Evolutionary conservation across 37 sponge, comb jelly and placozoan species (phyloP), one percentile per base, ranked within the genome.

Genomic region (Amphimedon queenslandica): DNA sequence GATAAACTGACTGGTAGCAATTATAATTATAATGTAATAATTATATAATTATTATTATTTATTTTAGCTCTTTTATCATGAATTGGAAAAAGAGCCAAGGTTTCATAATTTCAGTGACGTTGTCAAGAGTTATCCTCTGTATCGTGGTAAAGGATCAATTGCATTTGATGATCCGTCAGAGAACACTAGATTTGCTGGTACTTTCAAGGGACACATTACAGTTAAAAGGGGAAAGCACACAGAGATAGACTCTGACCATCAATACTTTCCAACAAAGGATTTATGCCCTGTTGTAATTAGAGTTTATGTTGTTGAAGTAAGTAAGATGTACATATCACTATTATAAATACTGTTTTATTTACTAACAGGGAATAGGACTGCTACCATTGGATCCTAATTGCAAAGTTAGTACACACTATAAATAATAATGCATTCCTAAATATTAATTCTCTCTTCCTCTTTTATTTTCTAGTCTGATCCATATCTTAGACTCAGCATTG

Each of bases 371-470:
- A 4, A 56, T 80, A 25, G 78, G 79, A 56, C 71, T 92, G 28
- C 75, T 66, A 53, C 81, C 93, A 21, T 72, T 82, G 61, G 93
- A 92, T 40, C 70, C 71, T 1, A 80, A 76, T 65, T 88, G 93
- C 8, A 82, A 82, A 78, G 84, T 84, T 30, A 60, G n/a, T n/a
- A n/a, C n/a, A n/a, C n/a, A n/a, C n/a, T n/a, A n/a, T n/a, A n/a
- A n/a, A n/a, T n/a, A n/a, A n/a, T 13, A 47, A 8, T 18, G 51
- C 51, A 47, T 47, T 47, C 28, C 24, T 11, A 60, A 25, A 13
- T 60, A n/a, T 60, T 13, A n/a, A 25, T 25, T n/a, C 61, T n/a
- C n/a, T n/a, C n/a, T n/a, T n/a, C 21, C 27, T 60, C 23, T 60
- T 6, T 25, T 60, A n/a, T 60, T 6, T 27, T 33, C 3, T 35